Evolutionary conservation across 2,888 invertebrate genomes (phyloP), one percentile per base, ranked within the genome.

Genomic region (Andrena dorsata): DNA sequence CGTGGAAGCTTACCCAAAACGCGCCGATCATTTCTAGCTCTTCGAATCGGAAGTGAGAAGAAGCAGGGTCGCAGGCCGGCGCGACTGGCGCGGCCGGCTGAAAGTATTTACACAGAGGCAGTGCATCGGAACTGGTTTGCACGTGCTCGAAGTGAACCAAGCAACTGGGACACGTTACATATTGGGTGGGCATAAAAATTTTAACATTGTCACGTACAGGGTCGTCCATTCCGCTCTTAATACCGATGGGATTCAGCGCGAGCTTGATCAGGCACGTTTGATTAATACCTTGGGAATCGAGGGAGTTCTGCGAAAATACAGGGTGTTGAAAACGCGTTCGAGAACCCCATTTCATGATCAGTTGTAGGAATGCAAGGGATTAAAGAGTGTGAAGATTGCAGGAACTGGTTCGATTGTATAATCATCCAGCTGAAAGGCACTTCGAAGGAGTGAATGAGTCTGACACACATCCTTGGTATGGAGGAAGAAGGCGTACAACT

Each of bases 141-240:
- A 61, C 77, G 80, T 75, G 75, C 58, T 61, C 80, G 65, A 88
- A 88, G 87, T 88, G 87, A 86, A 87, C 88, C 88, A 88, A 87
- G 88, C 79, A 88, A 88, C 88, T 88, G 80, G 88, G 88, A 88
- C 88, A 56, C 80, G 74, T 82, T 86, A 83, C 80, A 80, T 83
- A 84, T 87, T 83, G 82, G 77, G 73, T 69, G 80, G 47, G 16
- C 30, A 70, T 35, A 85, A 84, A 77, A 84, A 79, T 76, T 71
- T 35, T 60, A 32, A 49, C 28, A 41, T 76, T 13, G 72, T 65
- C 71, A 75, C 78, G 75, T 72, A 51, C 30, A 5, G 30, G 47
- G 60, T 68, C 56, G 47, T 30, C n/a, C 10, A 28, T 30, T 28
- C 8, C 26, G 8, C 13, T n/a, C 6, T n/a, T n/a, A 23, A 20